Conservation (phyloP, 2,113 vertebrate genomes). For the Prinia subflava region DNA sequence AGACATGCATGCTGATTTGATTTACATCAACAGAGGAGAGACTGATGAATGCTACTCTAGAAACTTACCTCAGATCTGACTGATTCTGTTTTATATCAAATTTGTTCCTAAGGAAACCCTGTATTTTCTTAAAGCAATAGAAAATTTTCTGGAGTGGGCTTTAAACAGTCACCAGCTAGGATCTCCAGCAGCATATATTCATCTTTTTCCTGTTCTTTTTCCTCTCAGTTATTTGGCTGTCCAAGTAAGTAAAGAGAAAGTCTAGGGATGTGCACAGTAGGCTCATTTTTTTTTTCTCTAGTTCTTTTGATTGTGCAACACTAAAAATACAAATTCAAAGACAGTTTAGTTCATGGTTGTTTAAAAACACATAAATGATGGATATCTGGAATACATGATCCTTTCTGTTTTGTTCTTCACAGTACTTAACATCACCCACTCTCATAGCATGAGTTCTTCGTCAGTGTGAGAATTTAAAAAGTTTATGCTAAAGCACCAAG, state of each 20-base stretch:
- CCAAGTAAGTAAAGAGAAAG: not conserved
- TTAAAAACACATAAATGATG: not conserved
- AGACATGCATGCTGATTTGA: not conserved
- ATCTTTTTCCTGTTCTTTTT: not conserved
- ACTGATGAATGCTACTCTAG: not conserved
- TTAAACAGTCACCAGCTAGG: not conserved
- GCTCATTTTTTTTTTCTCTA: not conserved
- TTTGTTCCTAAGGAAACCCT: not conserved
- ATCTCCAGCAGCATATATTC: not conserved
- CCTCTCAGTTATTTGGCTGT: not conserved
- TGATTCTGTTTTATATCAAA: not conserved
- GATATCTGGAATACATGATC: fast-evolving
- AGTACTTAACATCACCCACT: not conserved
- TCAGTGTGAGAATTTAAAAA: not conserved
- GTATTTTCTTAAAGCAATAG: not conserved
- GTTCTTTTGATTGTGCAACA: not conserved
- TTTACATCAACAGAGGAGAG: not conserved
- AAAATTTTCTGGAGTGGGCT: not conserved
- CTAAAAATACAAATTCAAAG: not conserved
- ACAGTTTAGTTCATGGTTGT: not conserved
- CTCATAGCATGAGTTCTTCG: not conserved
- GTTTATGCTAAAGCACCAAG: not conserved
- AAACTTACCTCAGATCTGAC: not conserved
- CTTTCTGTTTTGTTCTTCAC: not conserved
- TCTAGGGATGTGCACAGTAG: not conserved